These are phyloP conservation scores for Macrophya annulata DNA, from an alignment of 2,888 invertebrate species.

Conservation along the genomic window DNA sequence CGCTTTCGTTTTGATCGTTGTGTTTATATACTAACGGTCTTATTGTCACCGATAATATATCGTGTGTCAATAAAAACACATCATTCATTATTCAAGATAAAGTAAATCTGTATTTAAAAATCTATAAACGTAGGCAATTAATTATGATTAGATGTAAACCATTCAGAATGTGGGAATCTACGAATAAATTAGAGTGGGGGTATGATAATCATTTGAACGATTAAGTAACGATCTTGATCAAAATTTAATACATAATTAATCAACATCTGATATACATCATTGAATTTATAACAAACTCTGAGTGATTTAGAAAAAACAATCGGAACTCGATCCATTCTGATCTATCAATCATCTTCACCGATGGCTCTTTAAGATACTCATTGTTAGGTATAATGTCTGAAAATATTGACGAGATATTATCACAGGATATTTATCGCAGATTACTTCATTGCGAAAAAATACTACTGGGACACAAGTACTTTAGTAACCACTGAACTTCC, in stretches of 20 bases:
- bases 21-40: slow-evolving; percentile 8
- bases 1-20: background rate
- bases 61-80: background rate
- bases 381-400: background rate
- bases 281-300: background rate
- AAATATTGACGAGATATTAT: too few species aligned
- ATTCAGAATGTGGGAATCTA: background rate
- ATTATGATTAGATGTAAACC: background rate
- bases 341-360: background rate
- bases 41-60: slow-evolving; percentile 9
- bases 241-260: background rate
- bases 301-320: background rate
- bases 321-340: background rate
- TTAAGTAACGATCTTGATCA: background rate
- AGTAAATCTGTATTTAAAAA: background rate
- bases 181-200: background rate
- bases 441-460: too few species aligned
- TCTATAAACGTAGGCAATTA: background rate
- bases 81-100: background rate
- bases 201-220: background rate
- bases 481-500: too few species aligned
- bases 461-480: too few species aligned
- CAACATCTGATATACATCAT: background rate
- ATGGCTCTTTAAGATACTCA: background rate
- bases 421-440: too few species aligned